These are phyloP conservation scores for Oasisia sp. DNA, from an alignment of 2,888 invertebrate species.

Conservation along the genomic window DNA sequence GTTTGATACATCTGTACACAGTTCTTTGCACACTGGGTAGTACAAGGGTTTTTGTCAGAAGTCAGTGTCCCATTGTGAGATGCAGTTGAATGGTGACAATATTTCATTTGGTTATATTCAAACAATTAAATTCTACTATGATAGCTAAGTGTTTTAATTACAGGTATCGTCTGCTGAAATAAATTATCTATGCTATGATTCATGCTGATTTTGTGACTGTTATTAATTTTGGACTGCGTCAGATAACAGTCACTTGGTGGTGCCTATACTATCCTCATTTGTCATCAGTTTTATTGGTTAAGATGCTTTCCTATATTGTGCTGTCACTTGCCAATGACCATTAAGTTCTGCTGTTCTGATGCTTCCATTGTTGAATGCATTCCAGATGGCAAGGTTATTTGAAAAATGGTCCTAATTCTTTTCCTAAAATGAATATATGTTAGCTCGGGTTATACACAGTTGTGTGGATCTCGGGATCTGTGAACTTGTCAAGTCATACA, in stretches of 20 bases:
- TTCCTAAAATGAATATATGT: background rate
- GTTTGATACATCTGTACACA: background rate
- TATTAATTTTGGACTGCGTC: background rate
- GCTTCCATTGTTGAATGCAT: background rate
- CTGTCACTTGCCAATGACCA: background rate
- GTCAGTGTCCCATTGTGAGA: background rate
- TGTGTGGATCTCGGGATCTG: background rate
- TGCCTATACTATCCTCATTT: background rate
- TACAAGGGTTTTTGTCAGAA: background rate
- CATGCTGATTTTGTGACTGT: constrained; percentile 1
- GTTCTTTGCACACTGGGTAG: background rate
- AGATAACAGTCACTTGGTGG: background rate
- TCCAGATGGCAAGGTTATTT: background rate
- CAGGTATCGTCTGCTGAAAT: background rate
- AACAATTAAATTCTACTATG: background rate
- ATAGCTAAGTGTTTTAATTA: background rate
- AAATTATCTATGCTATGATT: background rate
- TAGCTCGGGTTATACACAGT: background rate
- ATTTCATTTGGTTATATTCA: background rate
- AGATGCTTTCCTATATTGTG: background rate
- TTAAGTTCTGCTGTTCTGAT: background rate
- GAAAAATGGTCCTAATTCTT: background rate
- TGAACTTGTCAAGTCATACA: background rate
- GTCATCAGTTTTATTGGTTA: background rate
- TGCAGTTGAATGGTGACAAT: background rate